These are phyloP conservation scores for Cantharis flavilabris DNA, from an alignment of 2,888 invertebrate species.

Conservation along the genomic window DNA sequence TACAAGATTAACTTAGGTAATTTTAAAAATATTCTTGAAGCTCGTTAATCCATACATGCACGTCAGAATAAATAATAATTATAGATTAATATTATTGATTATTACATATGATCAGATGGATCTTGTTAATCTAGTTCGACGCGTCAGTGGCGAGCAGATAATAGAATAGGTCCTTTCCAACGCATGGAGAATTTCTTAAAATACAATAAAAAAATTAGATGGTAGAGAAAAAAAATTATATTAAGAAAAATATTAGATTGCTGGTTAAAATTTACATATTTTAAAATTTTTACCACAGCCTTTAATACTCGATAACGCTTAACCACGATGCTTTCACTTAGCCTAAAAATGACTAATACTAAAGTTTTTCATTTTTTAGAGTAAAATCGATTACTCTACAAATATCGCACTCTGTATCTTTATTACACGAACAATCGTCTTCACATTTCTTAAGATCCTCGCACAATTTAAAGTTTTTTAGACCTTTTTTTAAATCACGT, in stretches of 20 bases:
- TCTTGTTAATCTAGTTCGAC: too few species aligned
- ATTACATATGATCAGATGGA: too few species aligned
- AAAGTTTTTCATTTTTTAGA: constrained; percentile 52
- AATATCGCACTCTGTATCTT: constrained; percentile 54
- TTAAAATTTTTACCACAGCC: constrained; percentile 16
- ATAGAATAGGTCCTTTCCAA: too few species aligned
- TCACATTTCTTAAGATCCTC: constrained; percentile 54
- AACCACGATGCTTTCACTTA: not conserved
- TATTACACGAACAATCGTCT: constrained; percentile 53
- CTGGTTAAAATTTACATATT: constrained; percentile 3
- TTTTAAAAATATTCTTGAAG: too few species aligned
- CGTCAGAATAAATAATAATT: too few species aligned
- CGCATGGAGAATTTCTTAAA: too few species aligned
- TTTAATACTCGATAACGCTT: constrained; percentile 12
- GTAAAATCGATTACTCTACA: constrained; percentile 55
- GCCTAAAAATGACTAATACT: constrained; percentile 29
- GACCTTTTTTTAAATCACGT: constrained; percentile 47
- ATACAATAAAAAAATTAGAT: not conserved
- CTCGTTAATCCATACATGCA: too few species aligned
- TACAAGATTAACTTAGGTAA: too few species aligned
- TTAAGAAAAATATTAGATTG: not conserved
- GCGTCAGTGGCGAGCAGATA: too few species aligned
- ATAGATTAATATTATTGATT: too few species aligned
- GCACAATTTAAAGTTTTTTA: constrained; percentile 53
- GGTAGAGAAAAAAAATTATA: not conserved